Evolutionary conservation across 2,797 vertebrate genomes (phyloP), one percentile per base, ranked within the genome.

Genomic region (Octomys mimax): DNA sequence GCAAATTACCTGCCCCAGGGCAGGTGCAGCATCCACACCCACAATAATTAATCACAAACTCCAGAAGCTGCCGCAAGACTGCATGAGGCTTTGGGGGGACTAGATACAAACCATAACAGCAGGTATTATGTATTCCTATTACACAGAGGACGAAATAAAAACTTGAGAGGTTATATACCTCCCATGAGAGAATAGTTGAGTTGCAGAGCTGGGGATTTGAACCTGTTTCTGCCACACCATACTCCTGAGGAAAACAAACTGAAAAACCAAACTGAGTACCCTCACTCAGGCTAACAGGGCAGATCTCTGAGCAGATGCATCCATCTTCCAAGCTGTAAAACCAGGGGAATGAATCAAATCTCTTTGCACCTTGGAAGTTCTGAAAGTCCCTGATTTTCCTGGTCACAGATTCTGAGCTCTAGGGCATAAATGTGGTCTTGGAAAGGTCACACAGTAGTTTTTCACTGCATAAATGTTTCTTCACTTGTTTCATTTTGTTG

Each of bases 321-420:
- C 33, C 6, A 14, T 49, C 83, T 77, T 79, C 39, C 82, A 62
- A 73, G 36, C 22, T 78, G 62, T 92, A 93, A 87, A 71, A 88
- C 78, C 77, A 78, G 33, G 70, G 84, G 61, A 87, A 93, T 52
- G 46, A 66, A 46, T 52, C 71, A 90, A 92, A 39, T 89, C 80
- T 83, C 57, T 83, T 24, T 59, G 46, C 0, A 77, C 26, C 14
- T 33, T 36, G 1, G 11, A 24, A 82, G 14, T 85, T 95, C 52
- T 82, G 5, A 94, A 87, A 80, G 16, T 42, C 42, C 11, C 57
- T 26, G 59, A 70, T 83, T 70, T 28, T 61, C 85, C 18, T 39
- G 39, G 31, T 52, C 42, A 26, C 39, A 2, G 8, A 83, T 11
- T 57, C 14, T 49, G 62, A 90, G 33, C 24, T 81, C 73, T 5